Evolutionary conservation across 2,888 invertebrate genomes (phyloP).

Genomic region (Thera britannica): DNA sequence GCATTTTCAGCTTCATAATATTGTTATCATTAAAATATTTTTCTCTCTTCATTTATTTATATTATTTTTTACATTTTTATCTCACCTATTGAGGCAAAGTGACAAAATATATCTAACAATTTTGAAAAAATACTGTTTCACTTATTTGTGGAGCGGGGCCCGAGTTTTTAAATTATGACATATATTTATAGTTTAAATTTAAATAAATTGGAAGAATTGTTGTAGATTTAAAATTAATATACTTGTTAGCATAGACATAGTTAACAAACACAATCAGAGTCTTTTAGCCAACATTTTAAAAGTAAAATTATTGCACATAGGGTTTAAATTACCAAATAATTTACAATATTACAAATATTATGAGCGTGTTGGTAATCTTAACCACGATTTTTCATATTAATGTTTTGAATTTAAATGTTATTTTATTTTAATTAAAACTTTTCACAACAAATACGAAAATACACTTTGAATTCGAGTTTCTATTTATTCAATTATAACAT

Average conservation of each 20-base stretch:
- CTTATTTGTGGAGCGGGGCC: constrained; percentile 52
- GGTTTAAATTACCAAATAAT: not conserved
- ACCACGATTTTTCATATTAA: not conserved
- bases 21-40: constrained; percentile 81
- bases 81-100: constrained; percentile 77
- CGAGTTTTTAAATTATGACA: constrained; percentile 19
- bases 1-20: constrained; percentile 81
- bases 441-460: not conserved
- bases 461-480: not conserved
- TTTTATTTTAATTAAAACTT: not conserved
- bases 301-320: constrained; percentile 8
- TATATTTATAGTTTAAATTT: constrained; percentile 2
- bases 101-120: constrained; percentile 62
- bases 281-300: not conserved
- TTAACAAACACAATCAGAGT: constrained; percentile 7
- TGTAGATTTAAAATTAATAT: constrained; percentile 15
- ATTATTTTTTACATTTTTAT: constrained; percentile 76
- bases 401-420: not conserved
- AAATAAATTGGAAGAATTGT: constrained; percentile 16
- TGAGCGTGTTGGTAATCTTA: not conserved
- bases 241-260: constrained; percentile 30
- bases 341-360: constrained; percentile 4
- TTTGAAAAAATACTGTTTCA: constrained; percentile 53
- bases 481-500: too few species aligned
- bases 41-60: constrained; percentile 76